Evolutionary conservation across 2,888 invertebrate genomes (phyloP).

Genomic region (Craniophora ligustri): DNA sequence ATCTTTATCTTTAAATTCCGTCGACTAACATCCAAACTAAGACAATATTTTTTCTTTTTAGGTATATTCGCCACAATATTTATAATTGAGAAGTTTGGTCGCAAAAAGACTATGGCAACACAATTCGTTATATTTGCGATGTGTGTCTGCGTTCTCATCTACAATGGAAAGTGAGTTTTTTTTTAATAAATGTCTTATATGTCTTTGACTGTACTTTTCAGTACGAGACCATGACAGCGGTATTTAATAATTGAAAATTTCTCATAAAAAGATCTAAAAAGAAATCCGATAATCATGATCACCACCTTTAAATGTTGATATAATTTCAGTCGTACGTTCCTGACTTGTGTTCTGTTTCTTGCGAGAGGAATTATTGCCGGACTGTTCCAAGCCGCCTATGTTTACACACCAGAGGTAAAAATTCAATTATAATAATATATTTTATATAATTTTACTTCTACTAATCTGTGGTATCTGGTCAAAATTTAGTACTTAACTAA

Average conservation of each 20-base stretch:
- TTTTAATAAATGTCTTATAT: no score
- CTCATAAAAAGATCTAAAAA: no score
- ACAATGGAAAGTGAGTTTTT: constrained; percentile 91
- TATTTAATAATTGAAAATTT: no score
- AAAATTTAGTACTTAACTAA: no score
- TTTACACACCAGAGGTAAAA: constrained; percentile 95
- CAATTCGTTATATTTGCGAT: constrained; percentile 96
- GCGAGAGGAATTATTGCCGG: constrained; percentile 97
- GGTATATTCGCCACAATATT: constrained; percentile 96
- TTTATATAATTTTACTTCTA: no score
- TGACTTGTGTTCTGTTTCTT: constrained; percentile 95
- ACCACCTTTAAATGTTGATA: no score
- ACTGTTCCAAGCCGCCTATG: constrained; percentile 98
- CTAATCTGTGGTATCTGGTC: no score
- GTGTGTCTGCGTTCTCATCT: constrained; percentile 92
- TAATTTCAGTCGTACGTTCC: constrained; percentile 90
- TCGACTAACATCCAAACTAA: no score
- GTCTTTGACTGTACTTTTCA: no score
- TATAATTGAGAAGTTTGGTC: constrained; percentile 96
- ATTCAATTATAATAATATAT: not conserved
- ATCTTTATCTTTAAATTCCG: no score
- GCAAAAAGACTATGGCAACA: constrained; percentile 97
- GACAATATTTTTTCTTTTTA: constrained; percentile 65
- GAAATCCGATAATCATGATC: no score
- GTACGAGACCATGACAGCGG: no score